Evolutionary conservation across 2,113 vertebrate genomes (phyloP), one percentile per base, ranked within the genome.

Genomic region (Rostratula benghalensis): DNA sequence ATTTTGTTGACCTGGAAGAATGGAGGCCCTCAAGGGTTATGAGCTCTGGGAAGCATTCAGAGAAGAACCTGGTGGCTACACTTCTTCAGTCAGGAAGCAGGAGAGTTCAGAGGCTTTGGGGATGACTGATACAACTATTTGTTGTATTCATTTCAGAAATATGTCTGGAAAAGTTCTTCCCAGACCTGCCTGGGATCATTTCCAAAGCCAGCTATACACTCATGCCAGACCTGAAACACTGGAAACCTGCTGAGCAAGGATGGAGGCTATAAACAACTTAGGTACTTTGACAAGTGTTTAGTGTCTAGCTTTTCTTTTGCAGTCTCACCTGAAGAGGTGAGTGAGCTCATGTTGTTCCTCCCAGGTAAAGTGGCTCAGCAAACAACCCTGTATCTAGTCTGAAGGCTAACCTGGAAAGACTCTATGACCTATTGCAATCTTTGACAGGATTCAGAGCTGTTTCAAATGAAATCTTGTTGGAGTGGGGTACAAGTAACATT

Each of bases 211-310:
- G 35, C 43, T 85, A 35, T 41, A 57, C 43, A 79, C 22, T 82
- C 74, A 76, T 53, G 94, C 35, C 57, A 82, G 83, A 87, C 61
- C 60, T 91, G 91, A 91, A 90, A 80, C 41, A 41, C 67, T 80
- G 68, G 54, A 93, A 97, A 97, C 89, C 87, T 95, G 87, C 61
- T 91, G 83, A 82, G 70, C 87, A 82, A 82, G 94, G 80, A 37
- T 84, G 69, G 43, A 60, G 81, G 39, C 69, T 84, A 20, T 69
- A 94, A 96, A 87, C 91, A 87, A 9, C 22, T 63, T 64, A 71
- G 39, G 30, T 89, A 61, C 57, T 87, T 91, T 79, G 79, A 90
- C 87, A 73, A 83, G 23, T 69, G 48, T 69, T 92, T 87, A 6
- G 51, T 75, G 74, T 82, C 91, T 82, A 68, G 80, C 17, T 85